Evolutionary conservation across 2,888 invertebrate genomes (phyloP).

Genomic region (Formica aserva): DNA sequence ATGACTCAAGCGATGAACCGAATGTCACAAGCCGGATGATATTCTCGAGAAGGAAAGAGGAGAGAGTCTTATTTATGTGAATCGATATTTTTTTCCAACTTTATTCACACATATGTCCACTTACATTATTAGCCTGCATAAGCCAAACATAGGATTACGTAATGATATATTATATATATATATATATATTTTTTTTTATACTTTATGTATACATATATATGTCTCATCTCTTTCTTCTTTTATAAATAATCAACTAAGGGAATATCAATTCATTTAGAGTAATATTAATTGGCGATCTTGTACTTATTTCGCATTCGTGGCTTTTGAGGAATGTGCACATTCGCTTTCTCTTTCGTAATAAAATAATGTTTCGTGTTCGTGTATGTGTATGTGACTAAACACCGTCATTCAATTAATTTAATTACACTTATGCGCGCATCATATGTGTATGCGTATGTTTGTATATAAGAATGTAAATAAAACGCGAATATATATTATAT

Average conservation of each 20-base stretch:
- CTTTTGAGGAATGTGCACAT: conserved; percentile 85
- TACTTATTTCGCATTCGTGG: conserved; percentile 80
- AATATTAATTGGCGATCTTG: conserved; percentile 84
- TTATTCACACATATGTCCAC: conserved; percentile 86
- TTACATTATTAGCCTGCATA: conserved; percentile 84
- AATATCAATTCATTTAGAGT: conserved; percentile 77
- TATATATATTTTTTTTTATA: conserved; percentile 53
- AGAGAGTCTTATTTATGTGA: conserved; percentile 40
- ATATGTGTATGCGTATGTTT: conserved; percentile 4
- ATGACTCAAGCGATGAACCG: conserved; percentile 13
- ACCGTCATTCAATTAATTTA: conserved; percentile 7
- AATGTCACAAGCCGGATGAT: conserved; percentile 17
- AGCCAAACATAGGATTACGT: conserved; percentile 83
- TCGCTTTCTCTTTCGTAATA: conserved; percentile 69
- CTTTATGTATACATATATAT: conserved; percentile 67
- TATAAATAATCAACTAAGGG: conserved; percentile 79
- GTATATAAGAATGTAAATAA: conserved; percentile 31
- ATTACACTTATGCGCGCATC: conserved; percentile 14
- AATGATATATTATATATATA: conserved; percentile 79
- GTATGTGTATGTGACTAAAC: background rate
- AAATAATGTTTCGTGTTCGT: conserved; percentile 59
- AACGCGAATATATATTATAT: conserved; percentile 47
- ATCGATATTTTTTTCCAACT: conserved; percentile 80
- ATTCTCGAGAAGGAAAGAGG: conserved; percentile 39
- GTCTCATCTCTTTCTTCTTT: conserved; percentile 65